Evolutionary conservation across 2,113 vertebrate species (phyloP).

Genomic region (Chelonoidis abingdonii): DNA sequence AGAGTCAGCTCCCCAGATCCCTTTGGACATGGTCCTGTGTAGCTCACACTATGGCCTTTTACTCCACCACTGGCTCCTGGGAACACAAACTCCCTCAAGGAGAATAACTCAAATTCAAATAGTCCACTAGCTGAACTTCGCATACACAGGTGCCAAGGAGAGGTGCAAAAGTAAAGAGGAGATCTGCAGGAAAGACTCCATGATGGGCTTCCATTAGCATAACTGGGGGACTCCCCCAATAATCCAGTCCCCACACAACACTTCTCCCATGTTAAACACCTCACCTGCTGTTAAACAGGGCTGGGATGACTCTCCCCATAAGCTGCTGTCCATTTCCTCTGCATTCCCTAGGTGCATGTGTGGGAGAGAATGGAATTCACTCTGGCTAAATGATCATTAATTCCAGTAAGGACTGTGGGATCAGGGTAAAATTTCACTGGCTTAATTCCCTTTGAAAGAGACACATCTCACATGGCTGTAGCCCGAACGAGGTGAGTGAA

Average conservation of each 20-base stretch:
- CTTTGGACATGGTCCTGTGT: background rate
- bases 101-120: background rate
- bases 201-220: background rate
- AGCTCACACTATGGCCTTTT: background rate
- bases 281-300: background rate
- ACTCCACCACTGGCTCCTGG: background rate
- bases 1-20: background rate
- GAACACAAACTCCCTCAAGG: background rate
- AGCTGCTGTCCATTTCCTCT: background rate
- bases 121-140: background rate
- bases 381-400: background rate
- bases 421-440: background rate
- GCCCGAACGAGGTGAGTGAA: no score
- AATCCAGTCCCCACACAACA: background rate
- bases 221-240: background rate
- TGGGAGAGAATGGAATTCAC: background rate
- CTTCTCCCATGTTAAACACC: background rate
- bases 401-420: background rate
- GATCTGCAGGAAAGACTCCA: no score
- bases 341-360: background rate
- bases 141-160: background rate
- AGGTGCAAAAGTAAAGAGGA: background rate
- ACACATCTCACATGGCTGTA: background rate
- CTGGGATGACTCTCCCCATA: background rate
- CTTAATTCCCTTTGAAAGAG: background rate